phyloP scores from a whole-genome alignment of 2,113 vertebrate species.

The Vulpes ferrilata region DNA sequence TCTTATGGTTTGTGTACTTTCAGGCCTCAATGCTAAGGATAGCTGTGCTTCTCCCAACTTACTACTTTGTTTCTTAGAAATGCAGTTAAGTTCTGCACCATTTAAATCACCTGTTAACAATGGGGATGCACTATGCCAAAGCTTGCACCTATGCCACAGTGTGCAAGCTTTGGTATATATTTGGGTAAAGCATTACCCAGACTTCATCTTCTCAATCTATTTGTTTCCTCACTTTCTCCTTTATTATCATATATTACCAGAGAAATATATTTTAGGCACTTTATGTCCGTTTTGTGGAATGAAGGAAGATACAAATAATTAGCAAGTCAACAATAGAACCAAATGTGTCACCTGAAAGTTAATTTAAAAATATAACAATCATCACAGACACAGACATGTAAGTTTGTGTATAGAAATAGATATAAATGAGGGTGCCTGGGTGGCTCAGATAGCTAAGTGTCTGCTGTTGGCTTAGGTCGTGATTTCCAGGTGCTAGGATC shows the following conservation, averaged over 20 bases:
- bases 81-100: neutral
- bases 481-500: no score
- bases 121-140: neutral
- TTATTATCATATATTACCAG: neutral
- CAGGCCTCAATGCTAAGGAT: neutral
- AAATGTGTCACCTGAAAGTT: neutral
- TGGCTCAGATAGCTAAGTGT: no score
- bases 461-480: no score
- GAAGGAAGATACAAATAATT: neutral
- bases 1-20: neutral
- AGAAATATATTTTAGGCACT: neutral
- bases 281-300: neutral
- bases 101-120: neutral
- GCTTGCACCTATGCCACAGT: neutral
- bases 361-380: slow-evolving; percentile 8
- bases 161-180: neutral
- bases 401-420: neutral
- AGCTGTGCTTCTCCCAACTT: neutral
- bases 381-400: neutral
- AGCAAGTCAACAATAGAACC: neutral
- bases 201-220: neutral
- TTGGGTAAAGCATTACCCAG: neutral
- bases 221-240: neutral
- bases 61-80: neutral
- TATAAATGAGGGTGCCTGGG: neutral